phyloP scores from a whole-genome alignment of 2,113 vertebrate genomes.

The Dromaius novaehollandiae region DNA sequence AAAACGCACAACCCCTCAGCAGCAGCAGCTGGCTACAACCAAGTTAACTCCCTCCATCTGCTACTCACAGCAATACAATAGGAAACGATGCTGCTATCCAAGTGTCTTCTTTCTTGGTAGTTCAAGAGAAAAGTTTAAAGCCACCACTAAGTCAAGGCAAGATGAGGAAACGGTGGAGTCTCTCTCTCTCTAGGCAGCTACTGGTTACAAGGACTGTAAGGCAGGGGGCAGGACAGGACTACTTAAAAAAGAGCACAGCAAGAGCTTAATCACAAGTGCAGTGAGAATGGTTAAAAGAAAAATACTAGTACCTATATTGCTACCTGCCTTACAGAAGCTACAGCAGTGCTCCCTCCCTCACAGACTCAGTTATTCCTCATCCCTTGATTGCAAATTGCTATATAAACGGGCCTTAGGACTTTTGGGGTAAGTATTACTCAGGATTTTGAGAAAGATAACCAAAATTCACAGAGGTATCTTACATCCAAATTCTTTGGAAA shows the following conservation, averaged over 20 bases:
- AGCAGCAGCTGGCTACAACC: background rate
- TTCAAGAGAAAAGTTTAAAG: background rate
- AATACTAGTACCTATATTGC: background rate
- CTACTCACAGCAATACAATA: background rate
- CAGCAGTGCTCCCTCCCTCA: background rate
- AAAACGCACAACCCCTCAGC: background rate
- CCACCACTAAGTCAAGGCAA: background rate
- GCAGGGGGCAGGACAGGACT: background rate
- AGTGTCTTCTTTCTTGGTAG: background rate
- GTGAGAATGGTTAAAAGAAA: background rate
- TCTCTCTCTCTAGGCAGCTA: background rate
- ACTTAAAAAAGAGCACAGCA: background rate
- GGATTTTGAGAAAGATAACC: background rate
- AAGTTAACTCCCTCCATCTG: background rate
- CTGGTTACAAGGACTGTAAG: background rate
- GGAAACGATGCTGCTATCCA: background rate
- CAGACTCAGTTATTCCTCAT: accelerated
- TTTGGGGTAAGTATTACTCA: background rate
- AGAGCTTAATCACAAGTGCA: background rate
- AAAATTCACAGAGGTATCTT: background rate
- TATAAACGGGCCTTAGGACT: background rate
- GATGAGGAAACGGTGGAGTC: background rate
- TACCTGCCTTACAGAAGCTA: background rate
- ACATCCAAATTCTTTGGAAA: background rate
- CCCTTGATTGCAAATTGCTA: background rate